Evolutionary conservation across 1,140 invertebrate genomes (phyloP), one percentile per base, ranked within the genome.

Genomic region (Acromyrmex echinatior): DNA sequence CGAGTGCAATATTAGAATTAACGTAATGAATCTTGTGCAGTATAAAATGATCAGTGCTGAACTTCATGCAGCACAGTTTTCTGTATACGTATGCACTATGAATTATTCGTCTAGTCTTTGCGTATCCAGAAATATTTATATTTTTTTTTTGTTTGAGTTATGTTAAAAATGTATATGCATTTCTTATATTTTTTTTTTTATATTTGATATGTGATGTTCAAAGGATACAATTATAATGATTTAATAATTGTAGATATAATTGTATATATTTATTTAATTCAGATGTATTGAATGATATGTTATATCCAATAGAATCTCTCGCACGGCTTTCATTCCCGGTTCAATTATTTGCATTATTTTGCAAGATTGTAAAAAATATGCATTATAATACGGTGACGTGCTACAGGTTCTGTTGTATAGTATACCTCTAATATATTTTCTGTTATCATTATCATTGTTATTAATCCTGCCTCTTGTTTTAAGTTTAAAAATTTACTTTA

Each of bases 181-280:
- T 53, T 79, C 25, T 65, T 51, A 35, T 63, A 31, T 66, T 7
- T 66, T 65, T 25, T 25, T 80, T 80, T 68, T 45, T 18, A 68
- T 58, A 45, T 71, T 81, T 45, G 1, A 5, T 73, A 58, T 81
- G 2, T 73, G 0, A 81, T 80, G 45, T 21, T 73, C 5, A 70
- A 10, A 25, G 6, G 53, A 35, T 80, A 3, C 2, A 49, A 16
- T 56, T 73, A 12, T 81, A 73, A 82, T 31, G 39, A 56, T 39
- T 71, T 58, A 16, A 31, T 82, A 21, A 62, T 39, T 62, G 0
- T 28, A 18, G n/a, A 25, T 80, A 70, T 65, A 65, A 35, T 65
- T 9, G 1, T 21, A n/a, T 80, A 81, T 71, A 21, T 70, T 28
- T 82, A 45, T n/a, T 60, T 60, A 82, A 70, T 81, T 81, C 2